Evolutionary conservation across 2,797 vertebrate genomes (phyloP).

Genomic region (Heliangelus exortis): DNA sequence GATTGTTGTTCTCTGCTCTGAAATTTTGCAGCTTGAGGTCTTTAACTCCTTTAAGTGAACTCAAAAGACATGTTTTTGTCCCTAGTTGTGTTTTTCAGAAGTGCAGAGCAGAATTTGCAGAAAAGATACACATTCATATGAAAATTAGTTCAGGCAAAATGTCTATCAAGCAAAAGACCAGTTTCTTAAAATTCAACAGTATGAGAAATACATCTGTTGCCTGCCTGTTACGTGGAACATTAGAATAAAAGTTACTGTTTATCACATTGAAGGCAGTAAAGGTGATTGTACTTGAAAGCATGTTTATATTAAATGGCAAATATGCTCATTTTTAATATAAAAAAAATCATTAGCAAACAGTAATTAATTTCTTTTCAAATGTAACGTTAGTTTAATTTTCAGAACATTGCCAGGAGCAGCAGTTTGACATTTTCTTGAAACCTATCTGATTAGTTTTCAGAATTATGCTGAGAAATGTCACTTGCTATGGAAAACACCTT

Average conservation of each 20-base stretch:
- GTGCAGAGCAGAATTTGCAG: neutral
- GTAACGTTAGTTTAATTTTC: constrained; percentile 72
- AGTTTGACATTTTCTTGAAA: constrained; percentile 71
- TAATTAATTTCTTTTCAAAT: constrained; percentile 65
- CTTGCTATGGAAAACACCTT: constrained; percentile 66
- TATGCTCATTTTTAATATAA: constrained; percentile 66
- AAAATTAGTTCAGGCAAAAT: constrained; percentile 2
- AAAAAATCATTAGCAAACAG: constrained; percentile 71
- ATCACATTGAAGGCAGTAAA: constrained; percentile 52
- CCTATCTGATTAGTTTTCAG: constrained; percentile 65
- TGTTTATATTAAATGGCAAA: constrained; percentile 65
- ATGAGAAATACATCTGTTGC: neutral
- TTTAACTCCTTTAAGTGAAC: neutral
- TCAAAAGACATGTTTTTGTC: neutral
- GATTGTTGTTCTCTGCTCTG: neutral
- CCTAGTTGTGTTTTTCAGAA: neutral
- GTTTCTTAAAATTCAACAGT: neutral
- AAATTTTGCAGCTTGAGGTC: neutral
- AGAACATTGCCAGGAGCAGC: constrained; percentile 63
- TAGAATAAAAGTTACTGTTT: constrained; percentile 47
- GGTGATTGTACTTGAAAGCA: constrained; percentile 65
- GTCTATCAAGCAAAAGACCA: neutral
- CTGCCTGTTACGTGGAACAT: neutral
- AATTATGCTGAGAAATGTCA: constrained; percentile 68
- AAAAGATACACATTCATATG: neutral